Conservation (phyloP, 2,888 invertebrate genomes). For the Busseola fusca region DNA sequence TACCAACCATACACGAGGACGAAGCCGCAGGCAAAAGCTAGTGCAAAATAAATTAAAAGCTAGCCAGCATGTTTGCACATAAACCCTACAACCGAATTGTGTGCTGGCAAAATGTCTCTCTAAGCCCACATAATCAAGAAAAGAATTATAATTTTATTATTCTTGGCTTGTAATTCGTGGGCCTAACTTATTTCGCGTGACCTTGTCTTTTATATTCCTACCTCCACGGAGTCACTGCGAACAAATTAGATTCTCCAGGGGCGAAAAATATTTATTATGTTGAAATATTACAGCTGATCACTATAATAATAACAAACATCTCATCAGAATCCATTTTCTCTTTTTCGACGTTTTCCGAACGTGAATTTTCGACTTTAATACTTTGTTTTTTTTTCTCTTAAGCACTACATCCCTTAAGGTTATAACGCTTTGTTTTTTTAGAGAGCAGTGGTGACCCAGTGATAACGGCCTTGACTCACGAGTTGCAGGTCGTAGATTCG, state of each 20-base stretch:
- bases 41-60: slow-evolving; percentile 24
- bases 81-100: slow-evolving; percentile 30
- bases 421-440: neutral
- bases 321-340: slow-evolving; percentile 11
- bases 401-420: neutral
- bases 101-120: slow-evolving; percentile 36
- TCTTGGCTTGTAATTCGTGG: slow-evolving; percentile 52
- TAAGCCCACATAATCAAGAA: slow-evolving; percentile 53
- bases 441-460: neutral
- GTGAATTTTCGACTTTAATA: neutral
- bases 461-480: neutral
- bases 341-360: neutral
- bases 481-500: too few species aligned
- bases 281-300: slow-evolving; percentile 35
- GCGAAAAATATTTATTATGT: slow-evolving; percentile 37
- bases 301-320: slow-evolving; percentile 27
- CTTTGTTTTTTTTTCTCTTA: neutral
- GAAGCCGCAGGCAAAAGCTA: neutral
- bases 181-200: slow-evolving; percentile 42
- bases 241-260: slow-evolving; percentile 41
- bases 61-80: slow-evolving; percentile 2
- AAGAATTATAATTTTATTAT: slow-evolving; percentile 60
- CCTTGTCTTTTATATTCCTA: slow-evolving; percentile 52
- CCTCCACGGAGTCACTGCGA: slow-evolving; percentile 49
- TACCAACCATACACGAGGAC: neutral